Percentiles rank a stretch among this genome's conserved stretches.
Evolutionary conservation across 2,113 vertebrate genomes (phyloP).

Genomic region (Pseudonaja textilis): DNA sequence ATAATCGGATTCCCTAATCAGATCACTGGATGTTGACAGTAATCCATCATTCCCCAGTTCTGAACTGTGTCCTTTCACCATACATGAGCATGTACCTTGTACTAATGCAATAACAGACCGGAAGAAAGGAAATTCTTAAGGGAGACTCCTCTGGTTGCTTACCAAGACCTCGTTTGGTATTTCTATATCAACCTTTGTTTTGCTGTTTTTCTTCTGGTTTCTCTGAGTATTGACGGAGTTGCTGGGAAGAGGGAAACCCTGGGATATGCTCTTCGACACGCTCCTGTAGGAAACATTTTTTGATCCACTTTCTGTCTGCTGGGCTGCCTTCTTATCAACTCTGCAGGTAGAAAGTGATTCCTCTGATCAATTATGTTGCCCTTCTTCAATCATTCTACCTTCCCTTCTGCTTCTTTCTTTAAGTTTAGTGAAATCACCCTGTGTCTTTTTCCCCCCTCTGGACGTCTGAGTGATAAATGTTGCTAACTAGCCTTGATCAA

Average conservation of each 20-base stretch:
- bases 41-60: slow-evolving; percentile 43
- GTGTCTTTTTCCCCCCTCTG: slow-evolving; percentile 67
- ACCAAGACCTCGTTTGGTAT: slow-evolving; percentile 77
- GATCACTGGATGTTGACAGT: slow-evolving; percentile 27
- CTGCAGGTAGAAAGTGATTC: slow-evolving; percentile 77
- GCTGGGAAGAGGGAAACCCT: slow-evolving; percentile 67
- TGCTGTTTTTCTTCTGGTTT: slow-evolving; percentile 80
- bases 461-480: slow-evolving; percentile 70
- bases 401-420: slow-evolving; percentile 64
- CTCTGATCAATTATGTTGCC: slow-evolving; percentile 78
- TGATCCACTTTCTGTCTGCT: slow-evolving; percentile 77
- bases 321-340: slow-evolving; percentile 80
- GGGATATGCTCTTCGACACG: slow-evolving; percentile 78
- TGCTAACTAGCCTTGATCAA: slow-evolving; percentile 70
- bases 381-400: slow-evolving; percentile 70
- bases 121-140: slow-evolving; percentile 24
- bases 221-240: slow-evolving; percentile 77
- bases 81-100: slow-evolving; percentile 39
- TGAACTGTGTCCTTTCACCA: slow-evolving; percentile 36
- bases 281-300: slow-evolving; percentile 80
- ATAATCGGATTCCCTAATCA: slow-evolving; percentile 30
- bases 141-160: slow-evolving; percentile 62
- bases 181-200: slow-evolving; percentile 77
- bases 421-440: slow-evolving; percentile 68
- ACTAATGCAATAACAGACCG: slow-evolving; percentile 21